Conservation (phyloP, 2,113 vertebrate species). For the Eudyptes chrysolophus region DNA sequence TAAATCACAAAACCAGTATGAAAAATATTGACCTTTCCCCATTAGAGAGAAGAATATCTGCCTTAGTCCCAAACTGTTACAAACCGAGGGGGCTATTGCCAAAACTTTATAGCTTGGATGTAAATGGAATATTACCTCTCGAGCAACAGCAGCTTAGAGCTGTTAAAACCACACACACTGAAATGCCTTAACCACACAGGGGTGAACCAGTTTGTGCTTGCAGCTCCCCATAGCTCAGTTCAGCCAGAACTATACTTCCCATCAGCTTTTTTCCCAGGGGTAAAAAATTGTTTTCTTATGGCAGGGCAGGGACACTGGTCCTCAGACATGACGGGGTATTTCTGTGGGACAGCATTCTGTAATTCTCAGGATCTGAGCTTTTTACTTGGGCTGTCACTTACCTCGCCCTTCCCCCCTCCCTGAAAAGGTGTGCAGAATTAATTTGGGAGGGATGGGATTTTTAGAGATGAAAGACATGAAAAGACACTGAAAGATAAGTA, state of each 20-base stretch:
- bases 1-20: background rate
- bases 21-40: constrained; percentile 19
- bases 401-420: background rate
- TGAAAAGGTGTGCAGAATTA: background rate
- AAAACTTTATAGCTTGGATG: background rate
- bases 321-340: background rate
- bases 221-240: background rate
- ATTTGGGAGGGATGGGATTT: background rate
- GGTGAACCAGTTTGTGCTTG: background rate
- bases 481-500: background rate
- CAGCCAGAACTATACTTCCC: background rate
- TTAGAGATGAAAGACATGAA: background rate
- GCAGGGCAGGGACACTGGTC: background rate
- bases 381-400: background rate
- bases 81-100: background rate
- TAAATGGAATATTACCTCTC: background rate
- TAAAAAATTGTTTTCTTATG: background rate
- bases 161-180: background rate
- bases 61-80: background rate
- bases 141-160: background rate
- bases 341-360: background rate
- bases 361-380: background rate
- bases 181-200: background rate
- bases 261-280: background rate
- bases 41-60: background rate